Percentiles rank a stretch among this genome's conserved stretches.
phyloP scores from a whole-genome alignment of 2,113 vertebrate species.

The Hippocampus guttulatus region DNA sequence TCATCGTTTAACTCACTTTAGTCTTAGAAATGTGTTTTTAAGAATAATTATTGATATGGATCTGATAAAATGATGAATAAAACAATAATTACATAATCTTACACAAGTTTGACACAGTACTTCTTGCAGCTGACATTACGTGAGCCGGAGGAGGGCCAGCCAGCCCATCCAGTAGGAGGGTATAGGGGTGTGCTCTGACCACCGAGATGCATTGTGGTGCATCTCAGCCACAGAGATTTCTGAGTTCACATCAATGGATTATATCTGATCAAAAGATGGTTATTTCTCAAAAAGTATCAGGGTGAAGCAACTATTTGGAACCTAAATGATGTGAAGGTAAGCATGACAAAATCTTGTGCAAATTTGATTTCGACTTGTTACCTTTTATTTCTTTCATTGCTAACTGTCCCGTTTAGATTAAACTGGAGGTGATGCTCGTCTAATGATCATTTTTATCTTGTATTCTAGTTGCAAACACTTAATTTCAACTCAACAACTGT shows the following conservation, averaged over 20 bases:
- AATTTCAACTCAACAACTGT: not conserved
- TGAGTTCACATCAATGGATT: constrained; percentile 31
- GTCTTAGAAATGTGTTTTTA: not conserved
- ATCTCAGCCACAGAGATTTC: constrained; percentile 20
- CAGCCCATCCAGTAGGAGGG: not conserved
- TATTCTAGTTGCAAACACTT: not conserved
- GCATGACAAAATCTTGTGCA: not conserved
- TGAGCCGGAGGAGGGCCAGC: not conserved
- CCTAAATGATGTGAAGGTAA: constrained; percentile 29
- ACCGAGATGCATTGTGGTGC: constrained; percentile 38
- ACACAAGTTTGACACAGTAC: not conserved
- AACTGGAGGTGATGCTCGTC: too few relatives aligned
- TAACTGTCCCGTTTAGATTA: not conserved
- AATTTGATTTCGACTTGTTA: not conserved
- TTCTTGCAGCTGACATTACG: not conserved
- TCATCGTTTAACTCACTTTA: not conserved
- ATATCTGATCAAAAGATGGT: not conserved
- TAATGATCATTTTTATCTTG: too few relatives aligned
- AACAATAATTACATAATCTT: not conserved
- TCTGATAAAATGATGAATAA: not conserved
- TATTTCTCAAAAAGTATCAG: not conserved
- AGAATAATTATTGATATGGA: not conserved
- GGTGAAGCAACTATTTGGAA: not conserved
- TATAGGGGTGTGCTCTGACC: not conserved
- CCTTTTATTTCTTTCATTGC: not conserved